Evolutionary conservation across 2,888 invertebrate species (phyloP), one percentile per base, ranked within the genome.

Genomic region (Papilio protenor): DNA sequence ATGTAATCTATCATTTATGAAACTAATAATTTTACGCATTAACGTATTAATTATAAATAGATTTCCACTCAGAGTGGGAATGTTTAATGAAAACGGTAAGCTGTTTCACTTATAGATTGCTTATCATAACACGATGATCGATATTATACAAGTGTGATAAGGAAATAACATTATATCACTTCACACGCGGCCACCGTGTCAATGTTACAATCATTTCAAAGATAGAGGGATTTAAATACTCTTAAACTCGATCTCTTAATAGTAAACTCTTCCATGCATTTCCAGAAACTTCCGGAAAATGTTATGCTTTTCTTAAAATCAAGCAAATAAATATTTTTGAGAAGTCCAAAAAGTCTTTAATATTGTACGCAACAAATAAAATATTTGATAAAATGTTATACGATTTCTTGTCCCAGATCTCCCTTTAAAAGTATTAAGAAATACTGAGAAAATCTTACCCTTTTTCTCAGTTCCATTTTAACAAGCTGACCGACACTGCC

Each of bases 131-230:
- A 70, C 76, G 70, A 74, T 79, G 69, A 79, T 76, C 76, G 73
- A 79, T 79, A 76, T 76, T 76, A 76, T 76, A 79, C 79, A 74
- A 76, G 76, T 55, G 21, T 64, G 79, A 79, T 79, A 79, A 73
- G 52, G 47, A 69, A 75, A 72, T 73, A 69, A 74, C 75, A 75
- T 75, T 79, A 79, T 75, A 72, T 75, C 70, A 70, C 59, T 76
- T 75, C 21, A 73, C 74, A 73, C 73, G 33, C 59, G 59, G 73
- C 47, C 66, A 61, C 76, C 61, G n/a, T 76, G 78, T 79, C 79
- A 73, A 64, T 78, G 59, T 78, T 71, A 73, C 52, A 55, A 69
- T 79, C 76, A 76, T 73, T 79, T 70, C 49, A 21, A 72, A 61
- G 72, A 73, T 66, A 76, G 49, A 33, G 64, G 18, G 72, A 75